Conservation (phyloP, 2,113 vertebrate species). For the Cyprinodon tularosa region DNA sequence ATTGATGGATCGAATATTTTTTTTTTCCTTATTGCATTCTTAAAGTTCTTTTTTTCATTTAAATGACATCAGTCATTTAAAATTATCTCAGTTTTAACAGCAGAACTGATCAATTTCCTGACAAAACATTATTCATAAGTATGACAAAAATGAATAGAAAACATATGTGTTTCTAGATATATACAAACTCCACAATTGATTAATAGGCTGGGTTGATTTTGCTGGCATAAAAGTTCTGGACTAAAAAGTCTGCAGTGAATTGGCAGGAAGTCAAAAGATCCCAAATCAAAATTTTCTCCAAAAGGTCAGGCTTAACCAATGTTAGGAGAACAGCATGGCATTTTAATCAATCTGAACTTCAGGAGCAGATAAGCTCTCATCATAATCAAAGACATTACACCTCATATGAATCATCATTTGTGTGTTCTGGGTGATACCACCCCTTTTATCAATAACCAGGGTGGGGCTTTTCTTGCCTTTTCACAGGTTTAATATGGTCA, state of each 20-base stretch:
- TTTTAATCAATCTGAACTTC: slow-evolving; percentile 45
- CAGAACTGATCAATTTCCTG: not conserved
- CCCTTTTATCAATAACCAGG: slow-evolving; percentile 7
- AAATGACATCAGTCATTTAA: not conserved
- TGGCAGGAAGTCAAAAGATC: slow-evolving; percentile 27
- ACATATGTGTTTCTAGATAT: not conserved
- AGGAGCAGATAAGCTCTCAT: slow-evolving; percentile 27
- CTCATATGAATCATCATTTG: slow-evolving; percentile 39
- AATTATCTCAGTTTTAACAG: too few relatives aligned
- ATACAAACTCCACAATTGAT: slow-evolving; percentile 14
- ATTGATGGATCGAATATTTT: not conserved
- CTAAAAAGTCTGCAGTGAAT: slow-evolving; percentile 30
- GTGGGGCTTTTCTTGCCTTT: not conserved
- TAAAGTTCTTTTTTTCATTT: not conserved
- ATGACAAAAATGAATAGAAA: too few relatives aligned
- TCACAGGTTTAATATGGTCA: slow-evolving; percentile 16
- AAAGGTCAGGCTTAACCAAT: slow-evolving; percentile 52
- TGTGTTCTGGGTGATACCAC: slow-evolving; percentile 24
- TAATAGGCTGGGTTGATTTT: slow-evolving; percentile 37
- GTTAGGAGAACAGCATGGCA: slow-evolving; percentile 32
- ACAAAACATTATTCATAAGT: not conserved
- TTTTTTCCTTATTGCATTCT: not conserved
- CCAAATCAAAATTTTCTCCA: slow-evolving; percentile 41
- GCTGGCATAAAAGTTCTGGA: slow-evolving; percentile 23
- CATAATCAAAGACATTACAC: slow-evolving; percentile 38